A percentile compares a stretch with the other conserved stretches of the same genome.
Conservation (phyloP, 2,797 vertebrate genomes). For the Neosilurus mollespiculum region DNA sequence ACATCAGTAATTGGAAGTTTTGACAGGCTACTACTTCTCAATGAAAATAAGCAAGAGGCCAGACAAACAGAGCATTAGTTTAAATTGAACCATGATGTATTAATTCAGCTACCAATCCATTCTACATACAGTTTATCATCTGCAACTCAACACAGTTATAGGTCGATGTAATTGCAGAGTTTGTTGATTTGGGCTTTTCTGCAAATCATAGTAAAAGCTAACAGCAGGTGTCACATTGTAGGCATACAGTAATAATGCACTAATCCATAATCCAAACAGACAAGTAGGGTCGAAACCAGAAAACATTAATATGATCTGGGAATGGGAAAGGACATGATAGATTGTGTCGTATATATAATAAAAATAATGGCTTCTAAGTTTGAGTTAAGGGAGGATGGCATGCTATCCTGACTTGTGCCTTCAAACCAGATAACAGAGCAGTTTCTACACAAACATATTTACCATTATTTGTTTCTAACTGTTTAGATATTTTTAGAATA, state of each 20-base stretch:
- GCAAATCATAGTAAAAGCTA: slow-evolving; percentile 7
- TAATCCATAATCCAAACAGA: slow-evolving; percentile 14
- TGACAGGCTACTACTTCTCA: slow-evolving; percentile 10
- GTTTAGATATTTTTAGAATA: background rate
- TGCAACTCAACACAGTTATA: background rate
- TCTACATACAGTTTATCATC: slow-evolving; percentile 22
- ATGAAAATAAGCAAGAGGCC: slow-evolving; percentile 5
- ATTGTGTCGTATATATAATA: background rate
- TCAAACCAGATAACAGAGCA: background rate
- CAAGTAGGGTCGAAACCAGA: background rate
- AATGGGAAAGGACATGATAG: background rate
- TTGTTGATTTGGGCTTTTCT: slow-evolving; percentile 13
- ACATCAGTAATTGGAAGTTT: slow-evolving; percentile 12
- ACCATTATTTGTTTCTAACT: background rate
- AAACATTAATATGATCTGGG: background rate
- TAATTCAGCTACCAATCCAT: background rate
- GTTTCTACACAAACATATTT: background rate
- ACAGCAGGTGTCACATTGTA: slow-evolving; percentile 11
- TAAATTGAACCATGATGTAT: background rate
- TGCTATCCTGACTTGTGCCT: background rate
- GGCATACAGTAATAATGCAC: slow-evolving; percentile 14
- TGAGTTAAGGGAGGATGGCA: background rate
- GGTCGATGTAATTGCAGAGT: slow-evolving; percentile 26
- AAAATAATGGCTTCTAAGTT: background rate
- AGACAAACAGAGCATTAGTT: slow-evolving; percentile 1